Evolutionary conservation across 35 echinoderm and acorn worm species (phyloP), one percentile per base, ranked within the genome.

Genomic region (Hemicentrotus pulcherrimus): DNA sequence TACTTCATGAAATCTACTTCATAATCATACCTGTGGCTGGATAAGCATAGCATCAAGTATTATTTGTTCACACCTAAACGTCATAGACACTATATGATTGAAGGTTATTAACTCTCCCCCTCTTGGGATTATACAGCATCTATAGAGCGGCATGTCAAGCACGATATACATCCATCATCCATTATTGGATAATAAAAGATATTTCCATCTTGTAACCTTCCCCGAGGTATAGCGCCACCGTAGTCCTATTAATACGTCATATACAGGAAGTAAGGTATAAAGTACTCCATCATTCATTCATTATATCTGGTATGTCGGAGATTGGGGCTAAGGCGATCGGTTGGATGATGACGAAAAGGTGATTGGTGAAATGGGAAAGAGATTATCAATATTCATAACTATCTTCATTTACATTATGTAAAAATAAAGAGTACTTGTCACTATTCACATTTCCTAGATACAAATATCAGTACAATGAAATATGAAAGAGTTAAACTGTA

Each of bases 121-220:
- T 78, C 65, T 5, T 18, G 65, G 65, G 65, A 78, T 22, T 78
- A n/a, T n/a, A 78, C 19, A 8, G 19, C 65, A 22, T 78, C 65
- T 22, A 78, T 78, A 78, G 65, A 7, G 19, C 65, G 65, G 65
- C 22, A 78, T 78, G 65, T n/a, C 65, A 78, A 78, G 65, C 65
- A 78, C 2, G 22, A 78, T 78, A 78, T 78, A 78, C 65, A 78
- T 78, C 65, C 65, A 78, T 78, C 65, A 78, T 78, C 65, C 65
- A 28, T 78, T 78, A 78, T 78, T 78, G 65, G 65, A 78, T 78
- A 78, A 78, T 78, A 78, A 78, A 78, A 78, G 65, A 78, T 78
- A 78, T 78, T 78, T 78, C 65, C 65, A 78, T 78, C 65, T 78
- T 78, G 65, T 78, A 78, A 22, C 28, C 19, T 28, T 78, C 65